Base-by-base conservation (phyloP, 2,888 invertebrate species). In the Notocelia uddmanniana region DNA sequence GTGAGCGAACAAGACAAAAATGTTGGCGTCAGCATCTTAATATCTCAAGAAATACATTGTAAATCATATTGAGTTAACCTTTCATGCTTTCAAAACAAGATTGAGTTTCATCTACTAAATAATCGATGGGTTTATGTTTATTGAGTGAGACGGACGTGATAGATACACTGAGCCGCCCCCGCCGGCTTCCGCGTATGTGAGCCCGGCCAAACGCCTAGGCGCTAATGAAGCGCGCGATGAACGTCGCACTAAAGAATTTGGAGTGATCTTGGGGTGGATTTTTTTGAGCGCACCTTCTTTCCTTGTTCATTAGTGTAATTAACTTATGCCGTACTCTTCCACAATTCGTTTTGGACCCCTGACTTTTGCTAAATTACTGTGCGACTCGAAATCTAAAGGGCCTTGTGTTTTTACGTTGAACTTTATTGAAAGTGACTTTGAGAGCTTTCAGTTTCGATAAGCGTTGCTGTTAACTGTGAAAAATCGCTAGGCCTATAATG, bases 261-360 rank as follows among this genome's bases (percentile, higher is more conserved):
- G 88, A 92, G 91, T 91, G 92, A 92, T 92, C 91, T 91, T 87
- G 88, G 91, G 89, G 88, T 82, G 87, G 85, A 87, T 89, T 92
- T 92, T 91, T 92, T 90, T 80, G 84, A 90, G 91, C 88, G 87
- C 86, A 92, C 91, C 91, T 91, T 84, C 85, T 85, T 90, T 89
- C 85, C 90, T 90, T 89, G 91, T 92, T 92, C 92, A 92, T 92
- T 92, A 92, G 92, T 90, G 90, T 91, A 92, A 92, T 92, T 92
- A 92, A 92, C 92, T 92, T 92, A 92, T 90, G 84, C 89, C 80
- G 84, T 81, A 84, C 86, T 87, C 85, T 87, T 87, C 83, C 84
- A 89, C 87, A 88, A 90, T 91, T 91, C 85, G 80, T 85, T 85
- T 84, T 80, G 85, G 84, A 83, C 83, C 79, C 78, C 74, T 79